These are phyloP conservation scores for Melanotaenia nigrans DNA, from an alignment of 2,797 vertebrate species.

Conservation along the genomic window DNA sequence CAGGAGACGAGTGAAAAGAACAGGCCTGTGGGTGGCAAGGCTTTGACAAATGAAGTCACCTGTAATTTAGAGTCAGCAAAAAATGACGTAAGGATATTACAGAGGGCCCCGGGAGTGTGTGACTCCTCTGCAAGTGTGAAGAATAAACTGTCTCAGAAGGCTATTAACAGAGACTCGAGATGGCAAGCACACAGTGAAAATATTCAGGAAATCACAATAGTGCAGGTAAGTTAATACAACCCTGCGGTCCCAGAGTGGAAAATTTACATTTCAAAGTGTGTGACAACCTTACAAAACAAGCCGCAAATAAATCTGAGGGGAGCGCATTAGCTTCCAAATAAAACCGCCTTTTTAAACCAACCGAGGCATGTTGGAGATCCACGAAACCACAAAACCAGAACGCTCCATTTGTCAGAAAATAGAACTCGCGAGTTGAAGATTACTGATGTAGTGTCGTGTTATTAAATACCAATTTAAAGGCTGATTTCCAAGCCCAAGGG, in stretches of 20 bases:
- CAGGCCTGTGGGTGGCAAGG: constrained; percentile 11
- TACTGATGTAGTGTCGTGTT: constrained; percentile 47
- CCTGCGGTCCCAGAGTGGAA: constrained; percentile 41
- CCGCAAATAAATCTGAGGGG: constrained; percentile 45
- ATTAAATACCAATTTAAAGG: constrained; percentile 57
- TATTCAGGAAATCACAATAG: constrained; percentile 57
- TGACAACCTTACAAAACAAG: constrained; percentile 38
- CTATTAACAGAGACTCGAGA: constrained; percentile 55
- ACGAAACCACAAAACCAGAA: constrained; percentile 57
- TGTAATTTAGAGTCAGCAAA: constrained; percentile 37
- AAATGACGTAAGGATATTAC: constrained; percentile 44
- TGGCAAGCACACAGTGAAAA: constrained; percentile 50
- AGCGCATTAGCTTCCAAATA: constrained; percentile 50
- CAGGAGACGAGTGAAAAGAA: constrained; percentile 27
- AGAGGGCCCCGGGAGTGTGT: constrained; percentile 39
- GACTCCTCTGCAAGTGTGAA: constrained; percentile 43
- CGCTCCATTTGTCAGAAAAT: constrained; percentile 39
- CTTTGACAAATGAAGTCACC: constrained; percentile 27
- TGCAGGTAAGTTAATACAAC: constrained; percentile 55
- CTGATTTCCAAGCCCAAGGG: constrained; percentile 44
- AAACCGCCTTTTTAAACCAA: constrained; percentile 57
- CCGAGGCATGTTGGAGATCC: constrained; percentile 35
- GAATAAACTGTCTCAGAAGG: constrained; percentile 39
- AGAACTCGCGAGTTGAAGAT: constrained; percentile 32
- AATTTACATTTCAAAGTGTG: constrained; percentile 60